Base-by-base conservation (phyloP, 2,797 vertebrate species). In the Enteromius thamalakanensis region DNA sequence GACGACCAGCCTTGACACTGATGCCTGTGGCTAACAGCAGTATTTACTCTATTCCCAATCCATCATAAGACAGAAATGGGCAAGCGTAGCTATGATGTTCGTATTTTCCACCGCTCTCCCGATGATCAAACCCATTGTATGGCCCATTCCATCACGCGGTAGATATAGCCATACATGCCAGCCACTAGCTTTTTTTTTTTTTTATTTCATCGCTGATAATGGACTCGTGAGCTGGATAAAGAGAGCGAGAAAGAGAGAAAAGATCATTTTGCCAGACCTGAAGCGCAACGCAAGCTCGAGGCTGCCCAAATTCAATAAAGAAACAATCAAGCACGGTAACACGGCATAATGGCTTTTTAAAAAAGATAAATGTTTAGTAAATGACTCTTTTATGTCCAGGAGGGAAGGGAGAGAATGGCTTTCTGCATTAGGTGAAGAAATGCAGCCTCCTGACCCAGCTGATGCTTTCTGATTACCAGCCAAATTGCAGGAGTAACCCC, bases 321-420 rank as follows among this genome's bases (percentile, higher is more conserved):
- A 90, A 90, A 89, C 89, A 90, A 90, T 90, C 89, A 89, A 86
- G 86, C 81, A 83, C 55, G 80, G 86, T 88, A 89, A 89, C 89
- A 86, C 87, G 86, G 86, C 89, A 89, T 90, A 89, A 90, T 89
- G 89, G 88, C 89, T 90, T 90, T 90, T 89, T 88, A 90, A 90
- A 90, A 90, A 89, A 90, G 89, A 90, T 90, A 87, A 87, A 90
- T 90, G 89, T 84, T 87, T 86, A 84, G 75, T 88, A 89, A 89
- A 90, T 89, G 87, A 88, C 89, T 90, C 80, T 83, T 85, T 89
- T 87, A 89, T 90, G 88, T 89, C 89, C 89, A 90, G 87, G 87
- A 90, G 89, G 89, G 85, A 86, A 80, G 86, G 40, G 68, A 80
- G 86, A 82, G 84, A 84, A 85, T 86, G 86, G 88, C 82, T 85